These are phyloP conservation scores for Polia nebulosa DNA, from an alignment of 2,888 invertebrate species.

Conservation along the genomic window DNA sequence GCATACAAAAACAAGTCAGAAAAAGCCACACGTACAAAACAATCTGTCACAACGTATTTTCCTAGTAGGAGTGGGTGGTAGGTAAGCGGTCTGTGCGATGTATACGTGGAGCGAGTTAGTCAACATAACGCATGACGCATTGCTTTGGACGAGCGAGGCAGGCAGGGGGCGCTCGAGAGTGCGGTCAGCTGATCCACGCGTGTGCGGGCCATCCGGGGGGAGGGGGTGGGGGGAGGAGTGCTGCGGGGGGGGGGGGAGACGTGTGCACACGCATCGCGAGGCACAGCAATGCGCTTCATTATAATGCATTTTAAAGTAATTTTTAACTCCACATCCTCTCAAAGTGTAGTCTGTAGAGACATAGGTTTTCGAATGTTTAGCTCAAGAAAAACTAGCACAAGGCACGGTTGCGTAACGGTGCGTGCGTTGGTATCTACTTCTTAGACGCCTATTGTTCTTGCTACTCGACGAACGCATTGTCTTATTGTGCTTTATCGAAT, in stretches of 20 bases:
- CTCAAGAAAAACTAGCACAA: slow-evolving; percentile 80
- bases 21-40: slow-evolving; percentile 57
- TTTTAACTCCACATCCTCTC: slow-evolving; percentile 71
- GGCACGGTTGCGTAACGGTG: slow-evolving; percentile 83
- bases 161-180: slow-evolving; percentile 74
- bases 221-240: slow-evolving; percentile 51
- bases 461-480: slow-evolving; percentile 79
- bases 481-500: slow-evolving; percentile 73
- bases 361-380: slow-evolving; percentile 74
- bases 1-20: slow-evolving; percentile 57
- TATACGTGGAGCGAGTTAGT: slow-evolving; percentile 76
- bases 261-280: slow-evolving; percentile 78
- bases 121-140: slow-evolving; percentile 81
- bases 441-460: slow-evolving; percentile 75
- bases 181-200: slow-evolving; percentile 88
- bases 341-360: slow-evolving; percentile 64
- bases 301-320: slow-evolving; percentile 76
- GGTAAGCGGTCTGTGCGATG: slow-evolving; percentile 71
- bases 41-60: slow-evolving; percentile 71
- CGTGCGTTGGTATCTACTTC: slow-evolving; percentile 71
- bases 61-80: slow-evolving; percentile 73
- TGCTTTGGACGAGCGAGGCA: slow-evolving; percentile 69
- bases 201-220: slow-evolving; percentile 62
- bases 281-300: slow-evolving; percentile 74
- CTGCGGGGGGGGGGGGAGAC: slow-evolving; percentile 56